Base-by-base conservation (phyloP, 2,888 invertebrate species). In the Ennomos fuscantarius region DNA sequence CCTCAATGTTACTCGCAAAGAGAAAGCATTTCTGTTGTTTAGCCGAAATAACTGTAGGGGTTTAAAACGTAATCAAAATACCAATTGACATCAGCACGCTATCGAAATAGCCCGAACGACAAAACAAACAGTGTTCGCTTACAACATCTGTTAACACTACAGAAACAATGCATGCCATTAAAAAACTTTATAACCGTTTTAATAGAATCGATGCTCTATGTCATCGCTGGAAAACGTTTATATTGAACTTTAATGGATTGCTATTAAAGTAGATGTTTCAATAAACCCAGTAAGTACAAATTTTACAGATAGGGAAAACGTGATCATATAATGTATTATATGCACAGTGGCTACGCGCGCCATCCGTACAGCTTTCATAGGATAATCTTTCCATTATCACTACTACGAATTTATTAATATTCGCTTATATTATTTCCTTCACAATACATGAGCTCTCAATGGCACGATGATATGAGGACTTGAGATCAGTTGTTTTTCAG, bases 141-240 rank as follows among this genome's bases (percentile, higher is more conserved):
- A 63, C 62, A 59, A 58, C 58, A 62, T 62, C 62, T 63, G 63
- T 54, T 58, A 55, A 49, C 53, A 58, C 40, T 58, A 48, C 32
- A 41, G 54, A 57, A 64, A 65, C 63, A 65, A 63, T 67, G 57
- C 46, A 37, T 9, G 57, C 54, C 46, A 66, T 63, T 63, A 66
- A 56, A 55, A 24, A 53, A 57, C 15, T 63, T 66, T 58, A 63
- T 51, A 53, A 36, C 50, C 51, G 51, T 45, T 57, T 55, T 52
- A 52, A 64, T 61, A 53, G 52, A 40, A 48, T 39, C 47, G 13
- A 35, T 60, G 33, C 48, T 59, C 48, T 55, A 46, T 47, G 49
- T 45, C 34, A 32, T 48, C 31, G 41, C 9, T 24, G 13, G 51
- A 35, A 40, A 47, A 40, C 31, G 10, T 44, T 47, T 33, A 57